Evolutionary conservation across 2,888 invertebrate genomes (phyloP), one percentile per base, ranked within the genome.

Genomic region (Dasypolia templi): DNA sequence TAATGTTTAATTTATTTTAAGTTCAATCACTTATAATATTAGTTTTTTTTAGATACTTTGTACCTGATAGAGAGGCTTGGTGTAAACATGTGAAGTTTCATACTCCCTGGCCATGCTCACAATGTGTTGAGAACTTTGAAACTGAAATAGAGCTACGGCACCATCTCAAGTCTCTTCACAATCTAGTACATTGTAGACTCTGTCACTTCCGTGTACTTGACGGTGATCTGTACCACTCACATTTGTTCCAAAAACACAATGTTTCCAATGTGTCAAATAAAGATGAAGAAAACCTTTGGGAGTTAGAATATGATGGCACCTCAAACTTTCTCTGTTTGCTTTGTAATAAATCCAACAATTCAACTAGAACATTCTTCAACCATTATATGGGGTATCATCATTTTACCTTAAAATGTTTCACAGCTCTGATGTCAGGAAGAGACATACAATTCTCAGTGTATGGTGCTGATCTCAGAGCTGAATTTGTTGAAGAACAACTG

Each of bases 361-460:
- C 87, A 26, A 83, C 89, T 2, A 86, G 89, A 17, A 91, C 91
- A 55, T 96, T 95, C 82, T 94, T 95, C 59, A 93, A 93, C 75
- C 96, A 96, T 79, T 96, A 92, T 72, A 95, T 96, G 93, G 94
- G 95, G 0, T 94, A 89, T 72, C 96, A 96, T 72, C 95, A 94
- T 79, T 94, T 95, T 58, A 96, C 96, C 11, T 85, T 96, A 0
- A 96, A 95, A 89, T 96, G 96, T 75, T 90, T 96, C n/a, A 88
- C 95, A 9, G 88, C 83, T 44, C 76, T 95, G 3, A 87, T 96
- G 35, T 94, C 94, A 11, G 96, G 96, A 0, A 92, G 86, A 74
- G 94, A 95, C 77, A 86, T 91, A 64, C 93, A 94, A 32, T 95
- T 96, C 76, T 83, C 89, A 17, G 92, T 96, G 0, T 89, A 91